Evolutionary conservation across 2,888 invertebrate genomes (phyloP).

Genomic region (Scaptomyza flava): DNA sequence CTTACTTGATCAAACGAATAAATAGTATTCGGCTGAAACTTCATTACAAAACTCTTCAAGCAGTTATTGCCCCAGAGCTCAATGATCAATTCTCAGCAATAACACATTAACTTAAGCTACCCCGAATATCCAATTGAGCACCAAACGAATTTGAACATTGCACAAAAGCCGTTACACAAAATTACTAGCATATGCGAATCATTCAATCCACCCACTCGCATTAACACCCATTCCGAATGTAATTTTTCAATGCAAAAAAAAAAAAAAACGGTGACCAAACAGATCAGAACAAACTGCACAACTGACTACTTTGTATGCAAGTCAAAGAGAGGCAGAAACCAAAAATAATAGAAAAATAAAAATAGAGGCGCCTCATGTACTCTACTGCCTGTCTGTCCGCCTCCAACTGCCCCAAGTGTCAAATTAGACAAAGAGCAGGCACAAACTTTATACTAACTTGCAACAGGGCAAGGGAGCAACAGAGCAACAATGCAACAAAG

Average conservation of each 20-base stretch:
- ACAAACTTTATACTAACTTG: conserved; percentile 57
- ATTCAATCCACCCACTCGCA: conserved; percentile 41
- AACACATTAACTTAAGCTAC: no score
- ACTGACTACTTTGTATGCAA: conserved; percentile 15
- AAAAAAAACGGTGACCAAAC: conserved; percentile 39
- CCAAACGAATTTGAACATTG: conserved; percentile 5
- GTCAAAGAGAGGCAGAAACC: neutral
- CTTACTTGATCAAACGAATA: no score
- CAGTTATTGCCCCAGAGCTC: conserved; percentile 5
- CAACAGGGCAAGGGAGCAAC: neutral
- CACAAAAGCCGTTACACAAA: neutral
- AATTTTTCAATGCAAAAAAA: conserved; percentile 29
- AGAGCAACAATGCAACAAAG: conserved; percentile 20
- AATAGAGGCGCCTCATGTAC: conserved; percentile 43
- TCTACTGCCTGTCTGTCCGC: conserved; percentile 57
- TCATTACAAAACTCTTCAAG: neutral
- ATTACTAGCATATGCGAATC: conserved; percentile 19
- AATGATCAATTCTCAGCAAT: neutral
- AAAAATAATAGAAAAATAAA: neutral
- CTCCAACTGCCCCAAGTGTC: conserved; percentile 71
- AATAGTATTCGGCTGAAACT: neutral
- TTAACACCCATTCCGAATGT: conserved; percentile 51
- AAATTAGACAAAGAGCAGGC: conserved; percentile 70
- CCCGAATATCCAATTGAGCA: no score
- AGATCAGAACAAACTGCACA: conserved; percentile 8